Evolutionary conservation across 2,888 invertebrate species (phyloP).

Genomic region (Ypsolopha sequella): DNA sequence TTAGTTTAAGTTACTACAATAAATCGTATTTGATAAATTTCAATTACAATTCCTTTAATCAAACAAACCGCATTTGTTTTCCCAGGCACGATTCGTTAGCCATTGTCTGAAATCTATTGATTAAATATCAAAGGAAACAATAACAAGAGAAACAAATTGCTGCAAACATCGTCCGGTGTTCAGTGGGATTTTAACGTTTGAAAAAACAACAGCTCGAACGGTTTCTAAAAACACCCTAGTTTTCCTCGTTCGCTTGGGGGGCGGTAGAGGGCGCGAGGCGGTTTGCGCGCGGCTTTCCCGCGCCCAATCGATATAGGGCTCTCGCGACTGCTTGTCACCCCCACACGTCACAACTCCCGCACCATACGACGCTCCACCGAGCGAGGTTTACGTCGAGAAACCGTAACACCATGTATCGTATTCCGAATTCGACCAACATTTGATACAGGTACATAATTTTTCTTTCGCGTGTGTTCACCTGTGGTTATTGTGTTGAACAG

Average conservation of each 20-base stretch:
- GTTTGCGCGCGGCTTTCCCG: constrained; percentile 13
- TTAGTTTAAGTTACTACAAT: no score
- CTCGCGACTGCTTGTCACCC: constrained; percentile 4
- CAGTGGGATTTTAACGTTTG: constrained; percentile 5
- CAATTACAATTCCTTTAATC: no score
- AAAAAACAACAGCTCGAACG: background rate
- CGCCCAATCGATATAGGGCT: constrained; percentile 49
- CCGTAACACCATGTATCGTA: background rate
- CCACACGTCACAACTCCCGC: background rate
- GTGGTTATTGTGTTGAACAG: background rate
- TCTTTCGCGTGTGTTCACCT: background rate
- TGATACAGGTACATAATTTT: background rate
- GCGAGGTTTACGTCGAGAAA: background rate
- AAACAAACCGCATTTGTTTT: no score
- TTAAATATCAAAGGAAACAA: no score
- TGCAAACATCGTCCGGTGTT: no score
- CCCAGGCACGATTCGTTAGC: no score
- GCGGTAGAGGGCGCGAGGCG: constrained; percentile 10
- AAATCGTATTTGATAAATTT: no score
- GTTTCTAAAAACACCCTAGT: background rate
- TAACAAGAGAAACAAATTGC: no score
- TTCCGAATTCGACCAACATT: background rate
- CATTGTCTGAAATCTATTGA: no score
- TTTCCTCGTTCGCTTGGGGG: background rate
- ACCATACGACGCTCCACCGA: background rate